Conservation (phyloP, 1,140 invertebrate genomes). For the Brachionus paranguensis region DNA sequence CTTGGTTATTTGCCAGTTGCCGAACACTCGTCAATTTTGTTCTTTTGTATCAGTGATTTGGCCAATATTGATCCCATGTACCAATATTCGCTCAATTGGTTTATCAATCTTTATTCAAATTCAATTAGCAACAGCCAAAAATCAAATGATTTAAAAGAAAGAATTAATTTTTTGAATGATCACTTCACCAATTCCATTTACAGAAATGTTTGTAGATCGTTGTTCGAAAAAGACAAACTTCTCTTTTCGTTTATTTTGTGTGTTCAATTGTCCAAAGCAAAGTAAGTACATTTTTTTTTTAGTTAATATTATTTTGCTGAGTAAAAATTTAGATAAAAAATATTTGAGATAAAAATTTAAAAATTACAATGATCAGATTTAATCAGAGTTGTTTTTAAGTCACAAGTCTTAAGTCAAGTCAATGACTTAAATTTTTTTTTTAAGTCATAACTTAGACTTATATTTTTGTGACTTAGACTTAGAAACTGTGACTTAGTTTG, state of each 20-base stretch:
- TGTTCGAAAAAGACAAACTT: conserved; percentile 85
- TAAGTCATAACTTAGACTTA: no score
- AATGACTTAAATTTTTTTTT: no score
- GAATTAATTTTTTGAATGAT: conserved; percentile 67
- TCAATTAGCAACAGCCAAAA: conserved; percentile 86
- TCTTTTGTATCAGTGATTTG: conserved; percentile 38
- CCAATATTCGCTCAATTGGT: conserved; percentile 93
- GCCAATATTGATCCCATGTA: conserved; percentile 66
- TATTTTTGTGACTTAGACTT: no score
- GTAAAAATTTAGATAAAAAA: background rate
- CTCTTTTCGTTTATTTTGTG: conserved; percentile 41
- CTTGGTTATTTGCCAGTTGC: conserved; percentile 48
- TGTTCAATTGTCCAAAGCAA: conserved; percentile 44
- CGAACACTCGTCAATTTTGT: conserved; percentile 32
- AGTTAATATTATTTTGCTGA: background rate
- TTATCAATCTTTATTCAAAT: conserved; percentile 64
- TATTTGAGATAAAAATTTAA: no score
- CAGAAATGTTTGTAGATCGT: conserved; percentile 80
- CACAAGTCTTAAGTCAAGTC: no score
- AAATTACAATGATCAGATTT: no score
- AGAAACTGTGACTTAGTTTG: no score
- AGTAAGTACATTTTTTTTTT: conserved; percentile 6
- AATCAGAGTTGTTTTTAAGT: no score
- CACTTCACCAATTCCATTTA: conserved; percentile 87
- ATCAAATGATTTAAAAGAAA: conserved; percentile 68